Conservation (phyloP, 2,113 vertebrate genomes). For the Pionites leucogaster region DNA sequence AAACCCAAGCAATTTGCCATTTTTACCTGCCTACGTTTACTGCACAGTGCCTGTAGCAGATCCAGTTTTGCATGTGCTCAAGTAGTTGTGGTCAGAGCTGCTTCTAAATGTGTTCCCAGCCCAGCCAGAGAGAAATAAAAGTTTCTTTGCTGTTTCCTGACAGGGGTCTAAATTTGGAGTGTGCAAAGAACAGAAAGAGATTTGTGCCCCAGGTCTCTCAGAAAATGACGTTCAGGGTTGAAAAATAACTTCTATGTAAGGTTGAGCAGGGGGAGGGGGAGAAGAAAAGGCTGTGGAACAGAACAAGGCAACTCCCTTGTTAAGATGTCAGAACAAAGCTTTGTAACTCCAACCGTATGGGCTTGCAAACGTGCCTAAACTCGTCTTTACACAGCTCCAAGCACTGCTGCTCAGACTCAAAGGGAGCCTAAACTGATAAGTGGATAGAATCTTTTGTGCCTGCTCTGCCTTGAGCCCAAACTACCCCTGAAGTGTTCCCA, state of each 20-base stretch:
- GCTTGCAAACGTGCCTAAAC: background rate
- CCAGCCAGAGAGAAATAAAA: slow-evolving; percentile 4
- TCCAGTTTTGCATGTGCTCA: background rate
- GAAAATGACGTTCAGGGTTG: slow-evolving; percentile 29
- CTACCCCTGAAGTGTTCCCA: background rate
- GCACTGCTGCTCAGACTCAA: background rate
- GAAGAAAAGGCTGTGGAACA: slow-evolving; percentile 4
- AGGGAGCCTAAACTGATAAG: slow-evolving; percentile 19
- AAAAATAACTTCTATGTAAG: slow-evolving; percentile 26
- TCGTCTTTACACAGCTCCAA: background rate
- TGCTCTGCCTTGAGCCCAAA: background rate
- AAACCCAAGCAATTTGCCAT: background rate
- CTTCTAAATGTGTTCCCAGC: background rate
- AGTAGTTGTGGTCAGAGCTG: background rate
- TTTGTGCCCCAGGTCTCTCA: slow-evolving; percentile 18
- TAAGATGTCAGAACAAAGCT: slow-evolving; percentile 38
- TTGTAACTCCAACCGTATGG: background rate
- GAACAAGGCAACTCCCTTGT: slow-evolving; percentile 18
- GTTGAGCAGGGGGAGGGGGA: background rate
- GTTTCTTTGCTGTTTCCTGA: slow-evolving; percentile 28
- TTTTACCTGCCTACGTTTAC: background rate
- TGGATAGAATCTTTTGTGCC: background rate
- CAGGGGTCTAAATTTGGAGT: slow-evolving; percentile 44
- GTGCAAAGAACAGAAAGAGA: slow-evolving; percentile 46
- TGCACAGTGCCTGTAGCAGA: background rate